Evolutionary conservation across 2,888 invertebrate genomes (phyloP).

Genomic region (Ceraclea dissimilis): DNA sequence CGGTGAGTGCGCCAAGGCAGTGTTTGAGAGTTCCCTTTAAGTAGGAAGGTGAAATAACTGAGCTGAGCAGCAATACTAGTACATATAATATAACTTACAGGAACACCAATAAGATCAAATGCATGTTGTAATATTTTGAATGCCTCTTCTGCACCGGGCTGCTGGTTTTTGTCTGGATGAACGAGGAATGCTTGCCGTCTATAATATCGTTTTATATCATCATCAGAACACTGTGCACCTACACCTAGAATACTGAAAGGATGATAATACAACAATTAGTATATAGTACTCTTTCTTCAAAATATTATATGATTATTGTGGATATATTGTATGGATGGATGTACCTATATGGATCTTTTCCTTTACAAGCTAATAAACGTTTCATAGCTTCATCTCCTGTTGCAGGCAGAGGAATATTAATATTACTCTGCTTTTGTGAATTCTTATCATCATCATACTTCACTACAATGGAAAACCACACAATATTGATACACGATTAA

Average conservation of each 20-base stretch:
- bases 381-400: conserved; percentile 95
- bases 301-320: neutral
- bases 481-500: neutral
- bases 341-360: conserved; percentile 90
- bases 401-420: conserved; percentile 74
- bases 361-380: conserved; percentile 83
- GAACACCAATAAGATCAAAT: conserved; percentile 89
- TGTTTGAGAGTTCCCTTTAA: too few relatives aligned
- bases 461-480: conserved; percentile 8
- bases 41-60: too few relatives aligned
- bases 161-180: conserved; percentile 93
- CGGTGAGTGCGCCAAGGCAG: too few relatives aligned
- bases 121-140: conserved; percentile 94
- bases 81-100: conserved; percentile 47
- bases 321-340: neutral
- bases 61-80: too few relatives aligned
- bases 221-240: conserved; percentile 79
- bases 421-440: conserved; percentile 38
- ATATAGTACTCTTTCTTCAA: too few relatives aligned
- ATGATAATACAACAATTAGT: too few relatives aligned
- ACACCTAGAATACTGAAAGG: conserved; percentile 76
- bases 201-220: conserved; percentile 91
- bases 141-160: conserved; percentile 92
- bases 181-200: conserved; percentile 89
- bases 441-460: conserved; percentile 38